A percentile compares a stretch with the other conserved stretches of the same genome.
phyloP scores from a whole-genome alignment of 2,797 vertebrate genomes.

The Hephaestus fuliginosus region DNA sequence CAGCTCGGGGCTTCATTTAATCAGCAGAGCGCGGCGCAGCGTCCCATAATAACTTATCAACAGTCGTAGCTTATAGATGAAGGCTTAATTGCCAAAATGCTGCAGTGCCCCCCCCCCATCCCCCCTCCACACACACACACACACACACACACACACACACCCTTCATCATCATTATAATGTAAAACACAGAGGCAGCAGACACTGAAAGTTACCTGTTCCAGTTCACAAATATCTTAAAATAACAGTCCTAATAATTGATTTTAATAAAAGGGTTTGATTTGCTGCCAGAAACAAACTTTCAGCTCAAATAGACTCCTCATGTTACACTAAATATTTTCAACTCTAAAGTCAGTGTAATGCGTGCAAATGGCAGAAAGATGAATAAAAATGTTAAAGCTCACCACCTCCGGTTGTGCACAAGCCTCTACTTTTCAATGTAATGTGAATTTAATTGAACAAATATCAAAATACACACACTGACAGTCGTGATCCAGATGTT shows the following conservation, averaged over 20 bases:
- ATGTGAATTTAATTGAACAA: constrained; percentile 14
- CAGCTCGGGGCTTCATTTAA: constrained; percentile 72
- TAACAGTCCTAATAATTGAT: background rate
- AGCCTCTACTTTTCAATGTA: background rate
- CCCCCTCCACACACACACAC: too few relatives aligned
- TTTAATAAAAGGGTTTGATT: constrained; percentile 23
- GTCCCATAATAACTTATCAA: constrained; percentile 71
- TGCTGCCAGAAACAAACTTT: constrained; percentile 8
- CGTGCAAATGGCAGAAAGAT: background rate
- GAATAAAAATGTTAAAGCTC: constrained; percentile 2
- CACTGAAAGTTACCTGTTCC: constrained; percentile 31
- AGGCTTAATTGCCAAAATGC: constrained; percentile 60
- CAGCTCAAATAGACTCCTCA: background rate
- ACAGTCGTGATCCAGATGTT: background rate
- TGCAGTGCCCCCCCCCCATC: constrained; percentile 31
- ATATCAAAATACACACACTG: background rate
- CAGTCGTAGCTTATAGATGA: constrained; percentile 62
- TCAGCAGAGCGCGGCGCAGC: constrained; percentile 52
- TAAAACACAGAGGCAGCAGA: constrained; percentile 30
- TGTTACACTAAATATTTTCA: background rate
- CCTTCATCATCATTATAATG: constrained; percentile 39
- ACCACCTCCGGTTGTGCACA: constrained; percentile 4
- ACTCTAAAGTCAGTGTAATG: background rate
- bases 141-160: background rate
- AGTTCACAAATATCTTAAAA: background rate